Conservation (phyloP, 2,797 vertebrate species). For the Danio kyathit region DNA sequence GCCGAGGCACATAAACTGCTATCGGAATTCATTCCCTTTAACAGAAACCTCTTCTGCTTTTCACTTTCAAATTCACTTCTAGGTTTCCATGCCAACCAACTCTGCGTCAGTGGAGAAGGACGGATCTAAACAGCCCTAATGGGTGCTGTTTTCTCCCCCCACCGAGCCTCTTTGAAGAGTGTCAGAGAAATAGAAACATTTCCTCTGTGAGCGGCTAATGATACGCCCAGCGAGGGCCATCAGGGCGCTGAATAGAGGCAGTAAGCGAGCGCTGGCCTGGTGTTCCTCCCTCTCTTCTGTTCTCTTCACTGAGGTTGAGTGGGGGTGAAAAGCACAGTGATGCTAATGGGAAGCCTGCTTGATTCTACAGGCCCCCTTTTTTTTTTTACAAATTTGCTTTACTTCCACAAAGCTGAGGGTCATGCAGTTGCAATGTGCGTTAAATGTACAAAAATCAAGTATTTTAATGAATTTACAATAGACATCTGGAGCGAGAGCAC, state of each 20-base stretch:
- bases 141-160: conserved; percentile 38
- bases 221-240: conserved; percentile 54
- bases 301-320: conserved; percentile 54
- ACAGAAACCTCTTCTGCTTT: conserved; percentile 60
- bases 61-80: conserved; percentile 73
- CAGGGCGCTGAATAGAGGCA: conserved; percentile 51
- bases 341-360: conserved; percentile 42
- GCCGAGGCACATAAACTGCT: conserved; percentile 67
- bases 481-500: not conserved
- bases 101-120: conserved; percentile 58
- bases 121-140: conserved; percentile 67
- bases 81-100: conserved; percentile 62
- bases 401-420: not conserved
- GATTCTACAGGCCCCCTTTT: conserved; percentile 11
- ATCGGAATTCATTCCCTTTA: conserved; percentile 67
- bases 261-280: conserved; percentile 33
- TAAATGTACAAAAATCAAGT: not conserved
- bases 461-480: not conserved
- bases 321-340: conserved; percentile 26
- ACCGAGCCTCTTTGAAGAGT: conserved; percentile 58
- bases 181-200: conserved; percentile 64
- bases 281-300: conserved; percentile 27
- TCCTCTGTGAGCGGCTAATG: conserved; percentile 55
- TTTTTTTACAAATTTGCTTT: conserved; percentile 1
- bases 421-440: not conserved